Conservation (phyloP, 2,797 vertebrate species). For the Trachops cirrhosus region DNA sequence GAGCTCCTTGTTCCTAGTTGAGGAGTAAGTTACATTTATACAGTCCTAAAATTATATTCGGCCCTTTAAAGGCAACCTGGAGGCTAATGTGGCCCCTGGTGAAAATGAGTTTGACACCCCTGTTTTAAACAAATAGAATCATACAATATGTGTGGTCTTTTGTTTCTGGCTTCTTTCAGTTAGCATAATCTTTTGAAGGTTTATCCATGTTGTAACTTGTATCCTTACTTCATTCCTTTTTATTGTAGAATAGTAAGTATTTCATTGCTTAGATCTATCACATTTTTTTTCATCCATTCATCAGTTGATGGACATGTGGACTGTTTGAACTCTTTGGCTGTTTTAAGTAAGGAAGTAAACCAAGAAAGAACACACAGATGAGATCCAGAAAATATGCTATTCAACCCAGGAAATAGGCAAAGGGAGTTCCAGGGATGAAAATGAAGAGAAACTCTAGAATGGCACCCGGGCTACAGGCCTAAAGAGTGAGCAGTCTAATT, state of each 20-base stretch:
- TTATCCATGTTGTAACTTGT: background rate
- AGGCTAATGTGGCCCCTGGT: too few species aligned
- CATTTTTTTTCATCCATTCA: background rate
- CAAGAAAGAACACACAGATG: background rate
- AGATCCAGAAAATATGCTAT: background rate
- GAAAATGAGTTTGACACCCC: too few species aligned
- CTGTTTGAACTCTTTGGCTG: background rate
- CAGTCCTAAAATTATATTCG: too few species aligned
- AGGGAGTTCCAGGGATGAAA: background rate
- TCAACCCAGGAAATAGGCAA: background rate
- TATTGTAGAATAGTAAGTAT: background rate
- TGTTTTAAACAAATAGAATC: background rate
- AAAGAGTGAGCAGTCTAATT: background rate
- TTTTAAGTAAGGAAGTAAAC: background rate
- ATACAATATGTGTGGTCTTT: background rate
- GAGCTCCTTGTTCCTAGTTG: too few species aligned
- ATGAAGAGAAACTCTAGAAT: background rate
- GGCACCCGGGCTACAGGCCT: background rate
- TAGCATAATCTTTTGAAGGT: background rate
- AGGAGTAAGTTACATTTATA: too few species aligned
- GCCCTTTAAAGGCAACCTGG: too few species aligned
- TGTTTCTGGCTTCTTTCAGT: background rate
- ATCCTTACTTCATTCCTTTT: background rate
- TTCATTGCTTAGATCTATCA: too few species aligned
- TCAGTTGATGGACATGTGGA: background rate